These are phyloP conservation scores for Cavia aperea DNA, from an alignment of 2,113 vertebrate species.

Conservation along the genomic window DNA sequence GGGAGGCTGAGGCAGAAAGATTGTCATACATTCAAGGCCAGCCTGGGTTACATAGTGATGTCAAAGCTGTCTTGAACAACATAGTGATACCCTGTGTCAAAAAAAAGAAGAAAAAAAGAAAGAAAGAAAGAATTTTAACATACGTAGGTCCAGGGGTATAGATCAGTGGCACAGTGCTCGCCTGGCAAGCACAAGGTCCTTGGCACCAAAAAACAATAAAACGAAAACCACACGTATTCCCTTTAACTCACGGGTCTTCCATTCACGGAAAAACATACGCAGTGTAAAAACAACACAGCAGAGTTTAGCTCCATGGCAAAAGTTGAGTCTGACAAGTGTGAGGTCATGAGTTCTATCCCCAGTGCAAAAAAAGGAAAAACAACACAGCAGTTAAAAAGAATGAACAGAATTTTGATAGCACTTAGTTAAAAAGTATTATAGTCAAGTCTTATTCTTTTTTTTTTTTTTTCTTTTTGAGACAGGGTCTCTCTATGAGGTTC, in stretches of 20 bases:
- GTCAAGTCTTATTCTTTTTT: background rate
- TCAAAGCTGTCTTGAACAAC: background rate
- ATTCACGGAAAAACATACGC: background rate
- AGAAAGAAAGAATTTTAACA: background rate
- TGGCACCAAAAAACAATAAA: no score
- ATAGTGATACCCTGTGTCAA: background rate
- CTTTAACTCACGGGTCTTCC: background rate
- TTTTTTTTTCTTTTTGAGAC: no score
- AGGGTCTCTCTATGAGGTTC: no score
- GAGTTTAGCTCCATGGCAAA: no score
- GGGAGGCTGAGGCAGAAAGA: background rate
- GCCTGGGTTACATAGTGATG: background rate
- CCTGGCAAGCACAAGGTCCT: no score
- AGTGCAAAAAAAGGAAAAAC: background rate
- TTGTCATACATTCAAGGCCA: background rate
- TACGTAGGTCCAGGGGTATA: no score
- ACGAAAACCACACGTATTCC: no score
- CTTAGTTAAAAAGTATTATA: background rate
- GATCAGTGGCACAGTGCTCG: no score
- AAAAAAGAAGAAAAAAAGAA: background rate
- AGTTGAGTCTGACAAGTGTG: no score
- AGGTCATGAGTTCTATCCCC: no score
- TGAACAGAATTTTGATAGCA: background rate
- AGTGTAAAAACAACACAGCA: background rate
- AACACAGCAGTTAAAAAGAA: background rate